phyloP scores from a whole-genome alignment of 2,888 invertebrate genomes.

The Caenorhabditis virilis region DNA sequence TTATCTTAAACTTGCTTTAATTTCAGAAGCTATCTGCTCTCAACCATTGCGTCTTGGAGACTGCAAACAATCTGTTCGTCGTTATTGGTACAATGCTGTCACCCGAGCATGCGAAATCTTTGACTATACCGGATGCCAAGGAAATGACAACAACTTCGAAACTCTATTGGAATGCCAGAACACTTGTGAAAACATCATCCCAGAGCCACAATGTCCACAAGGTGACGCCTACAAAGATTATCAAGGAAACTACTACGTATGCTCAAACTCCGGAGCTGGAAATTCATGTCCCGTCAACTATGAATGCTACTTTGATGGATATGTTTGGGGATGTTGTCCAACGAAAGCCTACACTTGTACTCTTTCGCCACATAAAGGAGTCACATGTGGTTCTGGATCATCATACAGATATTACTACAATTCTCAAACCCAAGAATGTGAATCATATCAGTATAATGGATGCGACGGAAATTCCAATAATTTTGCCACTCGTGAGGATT shows the following conservation, averaged over 20 bases:
- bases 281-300: slow-evolving; percentile 62
- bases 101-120: slow-evolving; percentile 66
- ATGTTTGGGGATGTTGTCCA: slow-evolving; percentile 68
- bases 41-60: slow-evolving; percentile 68
- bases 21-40: slow-evolving; percentile 67
- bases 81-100: slow-evolving; percentile 67
- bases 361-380: slow-evolving; percentile 63
- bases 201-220: slow-evolving; percentile 68
- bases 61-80: slow-evolving; percentile 64
- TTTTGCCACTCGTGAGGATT: slow-evolving; percentile 64
- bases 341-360: slow-evolving; percentile 68
- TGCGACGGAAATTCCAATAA: slow-evolving; percentile 68
- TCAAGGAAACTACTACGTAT: slow-evolving; percentile 66
- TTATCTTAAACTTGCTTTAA: neutral
- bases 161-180: slow-evolving; percentile 66
- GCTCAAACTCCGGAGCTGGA: slow-evolving; percentile 62
- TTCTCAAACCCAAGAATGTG: slow-evolving; percentile 63
- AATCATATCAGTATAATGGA: slow-evolving; percentile 64
- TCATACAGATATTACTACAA: slow-evolving; percentile 65
- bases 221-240: slow-evolving; percentile 68
- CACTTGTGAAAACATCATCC: slow-evolving; percentile 67
- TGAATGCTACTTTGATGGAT: slow-evolving; percentile 64
- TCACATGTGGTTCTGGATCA: slow-evolving; percentile 65
- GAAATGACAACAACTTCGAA: slow-evolving; percentile 68
- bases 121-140: slow-evolving; percentile 64